These are phyloP conservation scores for Acrobasis suavella DNA, from an alignment of 2,888 invertebrate species.

Conservation along the genomic window DNA sequence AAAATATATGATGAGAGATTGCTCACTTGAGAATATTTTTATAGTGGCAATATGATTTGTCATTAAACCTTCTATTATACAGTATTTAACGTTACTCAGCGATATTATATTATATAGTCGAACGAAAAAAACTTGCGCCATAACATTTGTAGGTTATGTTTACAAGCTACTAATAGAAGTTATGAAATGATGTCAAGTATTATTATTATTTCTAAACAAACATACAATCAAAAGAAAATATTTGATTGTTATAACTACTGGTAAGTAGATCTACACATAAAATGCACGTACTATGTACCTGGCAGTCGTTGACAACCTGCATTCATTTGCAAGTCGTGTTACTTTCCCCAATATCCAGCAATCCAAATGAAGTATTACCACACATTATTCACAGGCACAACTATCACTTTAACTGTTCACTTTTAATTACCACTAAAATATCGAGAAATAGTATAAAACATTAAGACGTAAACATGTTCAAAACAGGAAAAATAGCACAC, in stretches of 20 bases:
- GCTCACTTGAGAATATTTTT: no score
- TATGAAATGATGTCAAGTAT: constrained; percentile 29
- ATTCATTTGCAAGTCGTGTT: constrained; percentile 57
- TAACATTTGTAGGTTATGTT: constrained; percentile 74
- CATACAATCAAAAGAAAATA: neutral
- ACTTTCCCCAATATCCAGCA: constrained; percentile 48
- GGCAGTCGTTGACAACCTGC: constrained; percentile 60
- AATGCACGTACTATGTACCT: constrained; percentile 41
- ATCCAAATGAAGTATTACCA: constrained; percentile 41
- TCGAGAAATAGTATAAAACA: constrained; percentile 56
- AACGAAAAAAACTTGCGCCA: constrained; percentile 21
- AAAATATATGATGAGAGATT: no score
- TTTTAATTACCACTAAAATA: constrained; percentile 42
- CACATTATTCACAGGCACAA: constrained; percentile 33
- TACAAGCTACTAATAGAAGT: constrained; percentile 62
- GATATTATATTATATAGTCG: neutral
- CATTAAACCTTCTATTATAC: no score
- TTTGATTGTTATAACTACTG: constrained; percentile 10
- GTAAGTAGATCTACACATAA: constrained; percentile 18
- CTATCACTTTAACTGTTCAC: constrained; percentile 3
- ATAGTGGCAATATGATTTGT: no score
- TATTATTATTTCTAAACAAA: neutral
- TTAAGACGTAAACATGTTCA: constrained; percentile 73
- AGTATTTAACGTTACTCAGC: neutral
- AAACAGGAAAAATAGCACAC: constrained; percentile 36